A percentile compares a stretch with the other conserved stretches of the same genome.
These are phyloP conservation scores for Galbula dea DNA, from an alignment of 2,113 vertebrate genomes.

Conservation along the genomic window DNA sequence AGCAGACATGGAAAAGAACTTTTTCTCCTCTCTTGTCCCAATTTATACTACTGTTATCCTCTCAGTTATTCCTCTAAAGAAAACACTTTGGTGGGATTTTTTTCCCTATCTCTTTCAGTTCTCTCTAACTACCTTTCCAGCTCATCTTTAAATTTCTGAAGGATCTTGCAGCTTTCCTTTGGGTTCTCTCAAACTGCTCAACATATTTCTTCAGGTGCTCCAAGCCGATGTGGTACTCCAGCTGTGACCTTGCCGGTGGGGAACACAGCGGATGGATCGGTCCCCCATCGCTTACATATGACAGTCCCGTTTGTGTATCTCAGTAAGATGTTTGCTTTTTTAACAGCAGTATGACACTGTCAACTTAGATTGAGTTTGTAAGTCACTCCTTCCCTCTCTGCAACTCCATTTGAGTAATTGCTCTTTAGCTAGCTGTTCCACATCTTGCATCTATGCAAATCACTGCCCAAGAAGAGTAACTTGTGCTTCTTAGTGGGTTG, in stretches of 20 bases:
- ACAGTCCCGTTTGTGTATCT: neutral
- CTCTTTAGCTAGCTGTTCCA: neutral
- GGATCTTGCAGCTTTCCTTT: neutral
- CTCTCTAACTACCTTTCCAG: neutral
- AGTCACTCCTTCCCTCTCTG: neutral
- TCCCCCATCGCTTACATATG: neutral
- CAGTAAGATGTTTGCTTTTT: conserved; percentile 10
- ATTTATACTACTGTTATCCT: neutral
- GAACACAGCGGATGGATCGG: neutral
- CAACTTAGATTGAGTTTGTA: neutral
- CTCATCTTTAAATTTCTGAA: neutral
- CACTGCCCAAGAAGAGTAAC: neutral
- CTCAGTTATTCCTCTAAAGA: neutral
- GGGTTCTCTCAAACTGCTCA: neutral
- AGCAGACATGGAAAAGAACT: neutral
- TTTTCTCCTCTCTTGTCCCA: neutral
- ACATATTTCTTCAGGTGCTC: neutral
- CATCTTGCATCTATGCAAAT: neutral
- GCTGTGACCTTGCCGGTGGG: neutral
- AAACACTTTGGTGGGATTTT: neutral
- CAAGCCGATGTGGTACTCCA: neutral
- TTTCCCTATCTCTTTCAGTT: neutral
- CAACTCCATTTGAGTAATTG: neutral
- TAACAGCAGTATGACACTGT: neutral
- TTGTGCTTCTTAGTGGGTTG: neutral